Conservation (phyloP, 2,797 vertebrate genomes). For the Tarsius wallacei region DNA sequence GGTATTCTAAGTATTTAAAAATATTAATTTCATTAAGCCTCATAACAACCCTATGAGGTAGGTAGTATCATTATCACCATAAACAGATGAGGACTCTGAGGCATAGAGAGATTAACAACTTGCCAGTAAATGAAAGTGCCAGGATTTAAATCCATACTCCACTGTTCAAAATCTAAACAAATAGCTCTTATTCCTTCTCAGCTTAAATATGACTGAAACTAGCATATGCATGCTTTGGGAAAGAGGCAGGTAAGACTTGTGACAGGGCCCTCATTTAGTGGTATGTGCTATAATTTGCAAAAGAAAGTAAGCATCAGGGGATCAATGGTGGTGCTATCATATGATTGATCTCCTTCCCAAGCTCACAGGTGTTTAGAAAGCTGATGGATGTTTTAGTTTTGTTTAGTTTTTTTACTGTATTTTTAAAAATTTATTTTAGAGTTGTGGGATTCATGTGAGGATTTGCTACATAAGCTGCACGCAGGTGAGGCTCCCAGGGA, state of each 20-base stretch:
- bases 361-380: neutral
- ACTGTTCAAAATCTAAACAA: neutral
- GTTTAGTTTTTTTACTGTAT: no score
- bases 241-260: neutral
- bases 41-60: neutral
- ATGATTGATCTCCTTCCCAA: neutral
- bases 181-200: neutral
- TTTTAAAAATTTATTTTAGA: no score
- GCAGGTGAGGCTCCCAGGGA: no score
- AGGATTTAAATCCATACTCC: neutral
- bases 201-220: slow-evolving; percentile 31
- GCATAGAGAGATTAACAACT: neutral
- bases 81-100: neutral
- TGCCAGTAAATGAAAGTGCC: neutral
- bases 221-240: neutral
- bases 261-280: neutral
- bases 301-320: neutral
- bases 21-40: neutral
- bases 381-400: neutral
- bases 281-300: neutral
- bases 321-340: neutral
- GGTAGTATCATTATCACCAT: neutral
- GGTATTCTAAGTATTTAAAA: neutral
- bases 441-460: no score
- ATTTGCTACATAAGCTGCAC: no score